Conservation (phyloP, 2,797 vertebrate genomes). For the Chloroceryle amazona region DNA sequence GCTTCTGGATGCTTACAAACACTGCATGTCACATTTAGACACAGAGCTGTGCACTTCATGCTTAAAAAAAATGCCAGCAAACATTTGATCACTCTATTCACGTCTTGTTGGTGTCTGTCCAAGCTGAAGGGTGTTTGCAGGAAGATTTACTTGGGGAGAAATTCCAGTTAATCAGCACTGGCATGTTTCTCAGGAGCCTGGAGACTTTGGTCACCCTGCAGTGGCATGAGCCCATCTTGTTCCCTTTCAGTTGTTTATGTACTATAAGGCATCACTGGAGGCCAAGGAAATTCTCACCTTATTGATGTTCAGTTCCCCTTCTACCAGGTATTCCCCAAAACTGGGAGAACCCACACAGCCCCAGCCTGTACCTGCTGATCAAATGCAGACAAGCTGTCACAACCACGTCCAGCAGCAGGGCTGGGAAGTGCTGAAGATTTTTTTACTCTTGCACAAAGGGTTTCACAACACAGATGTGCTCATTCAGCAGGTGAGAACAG, state of each 20-base stretch:
- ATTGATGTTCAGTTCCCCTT: not conserved
- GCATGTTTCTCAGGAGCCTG: not conserved
- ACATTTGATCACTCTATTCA: not conserved
- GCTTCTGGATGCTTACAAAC: not conserved
- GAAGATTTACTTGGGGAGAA: not conserved
- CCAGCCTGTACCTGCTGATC: not conserved
- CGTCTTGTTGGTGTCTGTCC: not conserved
- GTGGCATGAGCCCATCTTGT: not conserved
- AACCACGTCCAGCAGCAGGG: not conserved
- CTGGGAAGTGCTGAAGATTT: not conserved
- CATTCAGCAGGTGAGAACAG: fast-evolving
- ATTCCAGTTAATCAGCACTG: not conserved
- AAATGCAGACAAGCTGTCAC: not conserved
- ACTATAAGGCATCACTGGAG: not conserved
- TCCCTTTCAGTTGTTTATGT: not conserved
- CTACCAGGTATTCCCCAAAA: not conserved
- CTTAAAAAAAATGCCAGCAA: not conserved
- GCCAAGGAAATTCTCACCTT: not conserved
- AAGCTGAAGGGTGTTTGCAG: not conserved
- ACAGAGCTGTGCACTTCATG: not conserved
- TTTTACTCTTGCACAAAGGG: not conserved
- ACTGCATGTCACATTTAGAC: not conserved
- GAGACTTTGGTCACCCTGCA: not conserved
- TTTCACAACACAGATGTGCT: not conserved
- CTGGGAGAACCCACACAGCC: not conserved